Percentiles rank a stretch among this genome's conserved stretches.
phyloP scores from a whole-genome alignment of 2,113 vertebrate species.

The Indicator maculatus region DNA sequence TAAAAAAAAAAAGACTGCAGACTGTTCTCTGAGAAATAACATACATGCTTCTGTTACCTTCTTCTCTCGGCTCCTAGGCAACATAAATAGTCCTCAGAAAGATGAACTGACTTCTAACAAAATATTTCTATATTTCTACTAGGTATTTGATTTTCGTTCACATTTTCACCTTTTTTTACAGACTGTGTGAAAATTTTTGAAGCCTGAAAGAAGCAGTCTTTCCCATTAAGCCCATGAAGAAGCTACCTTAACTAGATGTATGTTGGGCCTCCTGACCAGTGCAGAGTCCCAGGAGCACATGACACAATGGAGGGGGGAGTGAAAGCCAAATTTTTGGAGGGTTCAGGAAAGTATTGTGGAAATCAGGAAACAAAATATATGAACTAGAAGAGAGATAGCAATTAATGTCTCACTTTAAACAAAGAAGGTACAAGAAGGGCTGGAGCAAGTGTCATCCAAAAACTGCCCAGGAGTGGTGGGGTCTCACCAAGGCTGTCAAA shows the following conservation, averaged over 20 bases:
- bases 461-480: neutral
- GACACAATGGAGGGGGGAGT: neutral
- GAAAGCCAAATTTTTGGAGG: neutral
- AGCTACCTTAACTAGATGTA: neutral
- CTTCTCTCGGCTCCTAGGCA: neutral
- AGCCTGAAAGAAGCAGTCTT: neutral
- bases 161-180: neutral
- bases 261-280: neutral
- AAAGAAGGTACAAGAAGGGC: neutral
- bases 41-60: neutral
- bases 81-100: neutral
- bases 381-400: neutral
- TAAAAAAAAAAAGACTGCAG: neutral
- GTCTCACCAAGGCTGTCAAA: neutral
- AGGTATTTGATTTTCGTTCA: neutral
- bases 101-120: neutral
- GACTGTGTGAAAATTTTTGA: neutral
- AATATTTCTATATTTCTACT: neutral
- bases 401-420: neutral
- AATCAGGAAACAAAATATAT: neutral
- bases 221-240: neutral
- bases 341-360: neutral
- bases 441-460: neutral
- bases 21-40: neutral
- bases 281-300: rapidly evolving